Evolutionary conservation across 2,888 invertebrate genomes (phyloP).

Genomic region (Lapara coniferarum): DNA sequence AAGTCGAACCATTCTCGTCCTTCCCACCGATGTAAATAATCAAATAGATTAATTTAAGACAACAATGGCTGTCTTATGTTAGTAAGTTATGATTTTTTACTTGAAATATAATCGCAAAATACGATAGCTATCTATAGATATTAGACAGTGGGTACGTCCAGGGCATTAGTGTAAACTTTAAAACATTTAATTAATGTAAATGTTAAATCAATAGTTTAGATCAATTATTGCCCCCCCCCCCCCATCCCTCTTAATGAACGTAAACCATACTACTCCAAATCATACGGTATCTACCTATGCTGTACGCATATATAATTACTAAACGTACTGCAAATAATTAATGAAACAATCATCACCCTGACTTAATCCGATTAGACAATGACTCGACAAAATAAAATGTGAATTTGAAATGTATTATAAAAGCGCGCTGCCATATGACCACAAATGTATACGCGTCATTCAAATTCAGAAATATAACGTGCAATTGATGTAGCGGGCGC

Average conservation of each 20-base stretch:
- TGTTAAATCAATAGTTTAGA: too few relatives aligned
- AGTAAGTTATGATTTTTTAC: constrained; percentile 27
- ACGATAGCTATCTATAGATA: neutral
- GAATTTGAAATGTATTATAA: constrained; percentile 11
- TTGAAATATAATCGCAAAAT: constrained; percentile 1
- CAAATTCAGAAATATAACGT: constrained; percentile 26
- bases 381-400: constrained; percentile 31
- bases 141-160: neutral
- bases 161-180: too few relatives aligned
- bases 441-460: constrained; percentile 25
- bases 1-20: constrained; percentile 57
- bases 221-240: too few relatives aligned
- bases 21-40: constrained; percentile 45
- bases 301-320: too few relatives aligned
- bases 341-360: neutral
- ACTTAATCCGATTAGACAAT: constrained; percentile 2
- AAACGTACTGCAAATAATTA: neutral
- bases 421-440: neutral
- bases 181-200: too few relatives aligned
- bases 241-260: too few relatives aligned
- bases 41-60: constrained; percentile 52
- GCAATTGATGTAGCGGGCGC: constrained; percentile 30
- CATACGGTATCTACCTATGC: too few relatives aligned
- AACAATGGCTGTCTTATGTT: constrained; percentile 48
- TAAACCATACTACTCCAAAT: too few relatives aligned